Conservation (phyloP, 2,113 vertebrate species). For the Zootoca vivipara region DNA sequence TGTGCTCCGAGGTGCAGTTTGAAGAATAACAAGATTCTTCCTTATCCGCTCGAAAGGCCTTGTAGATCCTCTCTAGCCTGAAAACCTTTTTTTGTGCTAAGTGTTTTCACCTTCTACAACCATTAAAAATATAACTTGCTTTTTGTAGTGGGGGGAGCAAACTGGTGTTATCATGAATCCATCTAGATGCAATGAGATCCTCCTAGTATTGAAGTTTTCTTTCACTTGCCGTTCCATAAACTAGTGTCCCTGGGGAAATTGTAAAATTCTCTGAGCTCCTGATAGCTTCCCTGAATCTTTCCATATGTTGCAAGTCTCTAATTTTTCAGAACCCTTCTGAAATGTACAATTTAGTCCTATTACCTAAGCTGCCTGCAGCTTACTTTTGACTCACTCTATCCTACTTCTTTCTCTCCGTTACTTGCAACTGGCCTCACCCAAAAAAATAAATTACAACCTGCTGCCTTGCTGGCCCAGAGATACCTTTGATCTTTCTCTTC, state of each 20-base stretch:
- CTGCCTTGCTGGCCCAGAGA: background rate
- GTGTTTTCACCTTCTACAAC: background rate
- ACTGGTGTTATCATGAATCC: background rate
- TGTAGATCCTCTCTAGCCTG: background rate
- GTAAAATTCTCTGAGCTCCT: background rate
- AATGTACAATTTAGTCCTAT: background rate
- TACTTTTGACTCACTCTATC: background rate
- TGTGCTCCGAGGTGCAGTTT: background rate
- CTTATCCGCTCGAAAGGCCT: background rate
- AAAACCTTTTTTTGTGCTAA: background rate
- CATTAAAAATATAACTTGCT: background rate
- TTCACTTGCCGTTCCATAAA: background rate
- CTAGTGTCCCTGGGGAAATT: background rate
- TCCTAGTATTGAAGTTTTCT: background rate
- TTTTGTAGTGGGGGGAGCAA: background rate
- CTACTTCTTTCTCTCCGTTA: background rate
- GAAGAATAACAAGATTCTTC: no score
- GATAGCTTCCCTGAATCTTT: background rate
- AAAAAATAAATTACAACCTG: background rate
- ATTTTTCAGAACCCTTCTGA: background rate
- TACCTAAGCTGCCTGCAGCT: background rate
- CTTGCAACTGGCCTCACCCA: background rate
- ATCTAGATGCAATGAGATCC: background rate
- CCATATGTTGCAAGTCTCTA: background rate
- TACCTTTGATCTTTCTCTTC: conserved; percentile 22